Percentiles rank a stretch among this genome's conserved stretches.
These are phyloP conservation scores for Cydia amplana DNA, from an alignment of 1,140 invertebrate species.

Conservation along the genomic window DNA sequence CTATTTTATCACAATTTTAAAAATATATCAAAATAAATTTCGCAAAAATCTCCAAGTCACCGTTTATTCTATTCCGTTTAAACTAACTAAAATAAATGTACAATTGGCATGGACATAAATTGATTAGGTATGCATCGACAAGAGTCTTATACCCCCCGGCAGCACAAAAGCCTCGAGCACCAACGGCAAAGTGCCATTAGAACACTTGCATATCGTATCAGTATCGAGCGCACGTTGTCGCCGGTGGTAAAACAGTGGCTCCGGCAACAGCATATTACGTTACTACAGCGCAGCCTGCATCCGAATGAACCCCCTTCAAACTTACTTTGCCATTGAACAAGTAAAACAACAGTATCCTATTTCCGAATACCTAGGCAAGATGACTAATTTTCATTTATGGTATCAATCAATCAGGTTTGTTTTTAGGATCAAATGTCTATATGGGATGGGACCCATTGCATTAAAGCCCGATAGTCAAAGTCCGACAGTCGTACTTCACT, in stretches of 20 bases:
- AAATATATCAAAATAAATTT: no score
- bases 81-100: neutral
- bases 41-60: neutral
- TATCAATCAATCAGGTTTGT: no score
- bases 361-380: no score
- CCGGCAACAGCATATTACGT: conserved; percentile 29
- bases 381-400: no score
- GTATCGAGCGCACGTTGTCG: conserved; percentile 28
- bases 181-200: conserved; percentile 20
- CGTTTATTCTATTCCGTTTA: neutral
- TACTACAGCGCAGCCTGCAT: conserved; percentile 28
- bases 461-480: no score
- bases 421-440: no score
- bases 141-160: neutral
- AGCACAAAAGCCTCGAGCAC: neutral
- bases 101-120: neutral
- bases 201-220: conserved; percentile 20
- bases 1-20: no score
- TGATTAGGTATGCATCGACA: conserved; percentile 6
- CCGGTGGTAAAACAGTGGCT: conserved; percentile 27
- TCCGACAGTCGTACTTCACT: no score
- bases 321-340: neutral
- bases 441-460: no score
- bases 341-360: neutral
- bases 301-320: conserved; percentile 29